Evolutionary conservation across 2,113 vertebrate genomes (phyloP).

Genomic region (Callithrix jacchus): DNA sequence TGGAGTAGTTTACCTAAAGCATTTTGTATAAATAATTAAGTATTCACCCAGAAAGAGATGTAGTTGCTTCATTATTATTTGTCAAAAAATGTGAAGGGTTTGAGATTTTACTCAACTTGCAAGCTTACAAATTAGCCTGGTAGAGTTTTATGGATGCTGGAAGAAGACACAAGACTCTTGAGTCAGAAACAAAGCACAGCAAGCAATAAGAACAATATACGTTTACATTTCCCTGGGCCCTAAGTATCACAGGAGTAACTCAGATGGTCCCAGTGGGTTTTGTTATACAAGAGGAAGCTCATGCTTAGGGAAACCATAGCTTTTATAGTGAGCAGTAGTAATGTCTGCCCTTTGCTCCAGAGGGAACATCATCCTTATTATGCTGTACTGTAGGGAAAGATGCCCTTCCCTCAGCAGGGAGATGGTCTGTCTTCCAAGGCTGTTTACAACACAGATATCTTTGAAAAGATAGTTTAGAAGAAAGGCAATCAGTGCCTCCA

Average conservation of each 20-base stretch:
- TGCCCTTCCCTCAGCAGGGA: background rate
- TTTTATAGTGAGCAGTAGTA: background rate
- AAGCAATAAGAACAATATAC: background rate
- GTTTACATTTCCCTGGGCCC: background rate
- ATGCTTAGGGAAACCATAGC: background rate
- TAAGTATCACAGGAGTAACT: background rate
- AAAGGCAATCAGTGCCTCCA: background rate
- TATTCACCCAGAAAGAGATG: background rate
- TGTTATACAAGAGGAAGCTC: background rate
- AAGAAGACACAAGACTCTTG: background rate
- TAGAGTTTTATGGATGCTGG: background rate
- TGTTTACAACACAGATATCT: background rate
- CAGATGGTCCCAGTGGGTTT: background rate
- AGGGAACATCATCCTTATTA: background rate
- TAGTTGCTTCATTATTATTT: slow-evolving; percentile 10
- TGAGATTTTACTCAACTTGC: slow-evolving; percentile 7
- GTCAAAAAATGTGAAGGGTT: background rate
- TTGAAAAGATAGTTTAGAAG: background rate
- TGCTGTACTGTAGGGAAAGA: background rate
- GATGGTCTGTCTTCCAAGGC: background rate
- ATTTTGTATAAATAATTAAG: background rate
- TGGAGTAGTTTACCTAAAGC: background rate
- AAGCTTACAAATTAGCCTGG: background rate
- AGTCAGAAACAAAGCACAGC: background rate
- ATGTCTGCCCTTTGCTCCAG: background rate